These are phyloP conservation scores for Labeo calbasu DNA, from an alignment of 2,797 vertebrate genomes.

Conservation along the genomic window DNA sequence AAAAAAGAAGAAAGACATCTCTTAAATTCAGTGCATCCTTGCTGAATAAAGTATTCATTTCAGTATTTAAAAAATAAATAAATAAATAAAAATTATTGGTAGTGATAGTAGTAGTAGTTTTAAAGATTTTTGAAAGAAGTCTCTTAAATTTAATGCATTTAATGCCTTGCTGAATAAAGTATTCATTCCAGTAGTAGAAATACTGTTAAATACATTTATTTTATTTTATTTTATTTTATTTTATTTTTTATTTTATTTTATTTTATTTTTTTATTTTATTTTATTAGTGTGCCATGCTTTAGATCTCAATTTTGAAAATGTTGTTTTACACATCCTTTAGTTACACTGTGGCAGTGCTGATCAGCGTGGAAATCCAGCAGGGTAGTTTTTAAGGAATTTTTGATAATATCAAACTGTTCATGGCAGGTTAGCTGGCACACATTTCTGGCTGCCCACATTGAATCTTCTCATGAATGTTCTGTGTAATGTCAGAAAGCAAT, in stretches of 20 bases:
- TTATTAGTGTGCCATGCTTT: not conserved
- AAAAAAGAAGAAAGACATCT: no score
- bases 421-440: slow-evolving; percentile 44
- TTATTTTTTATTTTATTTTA: not conserved
- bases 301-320: not conserved
- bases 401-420: slow-evolving; percentile 48
- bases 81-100: no score
- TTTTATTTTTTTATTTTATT: not conserved
- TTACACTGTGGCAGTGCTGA: not conserved
- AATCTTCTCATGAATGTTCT: slow-evolving; percentile 29
- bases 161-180: no score
- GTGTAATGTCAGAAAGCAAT: slow-evolving; percentile 51
- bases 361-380: slow-evolving; percentile 38
- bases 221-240: no score
- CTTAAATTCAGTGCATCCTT: no score
- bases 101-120: no score
- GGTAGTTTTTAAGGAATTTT: slow-evolving; percentile 40
- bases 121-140: no score
- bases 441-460: slow-evolving; percentile 38
- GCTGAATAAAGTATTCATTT: no score
- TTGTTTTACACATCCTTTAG: not conserved
- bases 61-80: no score
- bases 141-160: no score
- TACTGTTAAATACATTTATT: no score
- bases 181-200: no score